Conservation (phyloP, 1,140 invertebrate genomes). For the Bacillus rossius region DNA sequence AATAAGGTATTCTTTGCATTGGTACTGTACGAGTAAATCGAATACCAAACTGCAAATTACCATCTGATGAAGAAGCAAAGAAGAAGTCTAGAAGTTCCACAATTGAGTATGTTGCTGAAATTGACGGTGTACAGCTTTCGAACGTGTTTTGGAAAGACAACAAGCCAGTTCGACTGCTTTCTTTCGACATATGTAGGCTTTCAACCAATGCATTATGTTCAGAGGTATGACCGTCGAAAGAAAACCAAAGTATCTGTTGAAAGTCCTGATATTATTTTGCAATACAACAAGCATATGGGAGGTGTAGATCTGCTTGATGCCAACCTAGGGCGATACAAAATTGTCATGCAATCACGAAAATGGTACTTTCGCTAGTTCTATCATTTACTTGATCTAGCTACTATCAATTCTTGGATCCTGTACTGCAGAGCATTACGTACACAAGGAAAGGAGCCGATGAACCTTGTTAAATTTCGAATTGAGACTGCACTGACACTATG, state of each 20-base stretch:
- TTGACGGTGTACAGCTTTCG: not conserved
- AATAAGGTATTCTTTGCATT: slow-evolving; percentile 7
- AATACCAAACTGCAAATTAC: slow-evolving; percentile 2
- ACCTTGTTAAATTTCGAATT: not conserved
- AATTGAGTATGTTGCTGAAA: not conserved
- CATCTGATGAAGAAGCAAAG: not conserved
- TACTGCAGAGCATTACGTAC: not conserved
- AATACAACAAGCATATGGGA: slow-evolving; percentile 24
- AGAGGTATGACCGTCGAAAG: not conserved
- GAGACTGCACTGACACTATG: not conserved
- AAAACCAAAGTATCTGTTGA: not conserved
- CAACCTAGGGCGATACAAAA: slow-evolving; percentile 31
- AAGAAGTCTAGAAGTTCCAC: slow-evolving; percentile 1
- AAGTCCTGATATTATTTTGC: not conserved
- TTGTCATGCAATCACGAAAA: slow-evolving; percentile 15
- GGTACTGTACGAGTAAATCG: slow-evolving; percentile 14
- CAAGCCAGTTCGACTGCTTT: not conserved
- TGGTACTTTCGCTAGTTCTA: slow-evolving; percentile 31
- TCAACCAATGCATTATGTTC: not conserved
- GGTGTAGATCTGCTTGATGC: slow-evolving; percentile 32
- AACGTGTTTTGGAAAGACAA: not conserved
- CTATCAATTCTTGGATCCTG: slow-evolving; percentile 22
- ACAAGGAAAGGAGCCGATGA: not conserved
- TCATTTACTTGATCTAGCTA: slow-evolving; percentile 25
- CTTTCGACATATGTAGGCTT: not conserved